Conservation (phyloP, 2,113 vertebrate species). For the Leiothrix lutea region DNA sequence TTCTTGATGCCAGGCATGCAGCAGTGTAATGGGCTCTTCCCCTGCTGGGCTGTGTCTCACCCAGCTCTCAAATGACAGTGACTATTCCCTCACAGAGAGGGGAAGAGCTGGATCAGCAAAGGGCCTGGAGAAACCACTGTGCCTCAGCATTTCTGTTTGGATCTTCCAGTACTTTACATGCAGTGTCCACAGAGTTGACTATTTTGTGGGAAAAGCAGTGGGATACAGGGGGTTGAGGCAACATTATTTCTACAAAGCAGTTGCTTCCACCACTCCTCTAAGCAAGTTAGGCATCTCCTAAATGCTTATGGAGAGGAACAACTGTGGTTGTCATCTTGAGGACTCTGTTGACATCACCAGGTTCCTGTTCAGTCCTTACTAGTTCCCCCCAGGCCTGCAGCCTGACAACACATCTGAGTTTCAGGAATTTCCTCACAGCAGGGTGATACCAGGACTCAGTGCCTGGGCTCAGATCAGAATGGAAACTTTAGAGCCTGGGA, state of each 20-base stretch:
- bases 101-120: neutral
- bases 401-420: neutral
- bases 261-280: neutral
- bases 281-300: neutral
- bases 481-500: neutral
- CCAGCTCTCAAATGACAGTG: neutral
- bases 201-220: neutral
- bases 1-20: neutral
- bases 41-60: neutral
- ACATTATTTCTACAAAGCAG: neutral
- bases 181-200: neutral
- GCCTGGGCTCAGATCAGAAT: neutral
- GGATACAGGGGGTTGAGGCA: neutral
- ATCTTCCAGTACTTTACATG: neutral
- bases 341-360: neutral
- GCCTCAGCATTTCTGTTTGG: neutral
- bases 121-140: neutral
- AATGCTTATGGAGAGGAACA: neutral
- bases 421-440: neutral
- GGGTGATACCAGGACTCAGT: accelerated
- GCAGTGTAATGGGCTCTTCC: neutral
- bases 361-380: neutral
- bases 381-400: neutral
- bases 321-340: neutral
- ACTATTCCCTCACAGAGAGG: neutral